These are phyloP conservation scores for Squalus acanthias DNA, from an alignment of 2,797 vertebrate species.

Conservation along the genomic window DNA sequence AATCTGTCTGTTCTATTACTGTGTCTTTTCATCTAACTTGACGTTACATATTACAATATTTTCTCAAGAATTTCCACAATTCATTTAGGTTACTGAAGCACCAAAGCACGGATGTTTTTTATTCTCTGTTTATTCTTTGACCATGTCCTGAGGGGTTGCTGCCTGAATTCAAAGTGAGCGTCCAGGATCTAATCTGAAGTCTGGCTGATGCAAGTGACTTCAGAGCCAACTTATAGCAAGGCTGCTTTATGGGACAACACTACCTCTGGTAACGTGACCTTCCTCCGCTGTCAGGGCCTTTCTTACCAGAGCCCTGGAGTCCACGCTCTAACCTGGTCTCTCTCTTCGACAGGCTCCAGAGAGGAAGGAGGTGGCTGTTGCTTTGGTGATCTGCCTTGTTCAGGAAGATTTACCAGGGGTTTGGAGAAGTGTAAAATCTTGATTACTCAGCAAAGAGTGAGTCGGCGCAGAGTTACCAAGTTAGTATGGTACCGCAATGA, in stretches of 20 bases:
- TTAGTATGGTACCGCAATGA: not conserved
- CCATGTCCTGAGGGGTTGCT: not conserved
- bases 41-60: too few relatives aligned
- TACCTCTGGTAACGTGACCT: not conserved
- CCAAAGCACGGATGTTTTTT: not conserved
- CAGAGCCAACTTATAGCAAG: not conserved
- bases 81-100: too few relatives aligned
- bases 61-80: not conserved
- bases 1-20: not conserved
- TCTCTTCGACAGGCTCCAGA: not conserved
- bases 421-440: not conserved
- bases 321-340: not conserved
- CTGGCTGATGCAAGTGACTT: not conserved
- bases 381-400: too few relatives aligned
- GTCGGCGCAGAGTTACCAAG: not conserved
- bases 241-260: not conserved
- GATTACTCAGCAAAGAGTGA: not conserved
- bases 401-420: not conserved
- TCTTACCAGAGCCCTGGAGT: not conserved
- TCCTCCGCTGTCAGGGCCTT: not conserved
- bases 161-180: too few relatives aligned
- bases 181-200: not conserved
- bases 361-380: not conserved
- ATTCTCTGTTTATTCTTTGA: not conserved
- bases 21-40: too few relatives aligned